A percentile compares a stretch with the other conserved stretches of the same genome.
phyloP scores from a whole-genome alignment of 1,140 invertebrate genomes.

The Gonioctena quinquepunctata region DNA sequence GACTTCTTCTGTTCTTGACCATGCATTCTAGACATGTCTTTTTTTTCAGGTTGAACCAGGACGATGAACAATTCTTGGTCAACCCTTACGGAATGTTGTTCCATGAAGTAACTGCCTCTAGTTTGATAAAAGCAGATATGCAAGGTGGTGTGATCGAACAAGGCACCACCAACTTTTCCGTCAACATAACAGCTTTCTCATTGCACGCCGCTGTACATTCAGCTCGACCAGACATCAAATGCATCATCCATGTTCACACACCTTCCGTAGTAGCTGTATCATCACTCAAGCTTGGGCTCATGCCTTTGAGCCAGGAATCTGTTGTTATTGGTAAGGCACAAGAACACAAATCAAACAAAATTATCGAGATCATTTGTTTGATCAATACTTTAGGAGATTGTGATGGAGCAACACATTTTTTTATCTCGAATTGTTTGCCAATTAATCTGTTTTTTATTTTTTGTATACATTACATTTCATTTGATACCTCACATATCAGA shows the following conservation, averaged over 20 bases:
- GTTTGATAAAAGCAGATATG: constrained; percentile 95
- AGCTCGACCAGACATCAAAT: constrained; percentile 93
- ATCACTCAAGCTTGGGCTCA: constrained; percentile 85
- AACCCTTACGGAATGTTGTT: constrained; percentile 96
- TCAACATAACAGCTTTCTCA: constrained; percentile 76
- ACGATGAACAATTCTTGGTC: constrained; percentile 94
- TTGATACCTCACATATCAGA: too few species aligned
- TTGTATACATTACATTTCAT: too few species aligned
- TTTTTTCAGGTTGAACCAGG: constrained; percentile 79
- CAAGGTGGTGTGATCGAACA: constrained; percentile 82
- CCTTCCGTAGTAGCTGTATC: constrained; percentile 91
- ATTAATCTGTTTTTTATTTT: too few species aligned
- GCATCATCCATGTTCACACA: constrained; percentile 93
- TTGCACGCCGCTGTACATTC: constrained; percentile 97
- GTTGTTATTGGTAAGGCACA: constrained; percentile 76
- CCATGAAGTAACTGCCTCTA: constrained; percentile 97
- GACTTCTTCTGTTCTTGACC: too few species aligned
- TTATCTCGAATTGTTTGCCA: too few species aligned
- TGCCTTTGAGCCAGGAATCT: constrained; percentile 89
- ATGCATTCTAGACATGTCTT: too few species aligned
- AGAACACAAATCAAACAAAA: too few species aligned
- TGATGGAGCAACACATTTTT: too few species aligned
- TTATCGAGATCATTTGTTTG: too few species aligned
- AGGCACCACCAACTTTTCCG: constrained; percentile 89
- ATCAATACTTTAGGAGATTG: too few species aligned